These are phyloP conservation scores for Sitta europaea DNA, from an alignment of 2,113 vertebrate species.

Conservation along the genomic window DNA sequence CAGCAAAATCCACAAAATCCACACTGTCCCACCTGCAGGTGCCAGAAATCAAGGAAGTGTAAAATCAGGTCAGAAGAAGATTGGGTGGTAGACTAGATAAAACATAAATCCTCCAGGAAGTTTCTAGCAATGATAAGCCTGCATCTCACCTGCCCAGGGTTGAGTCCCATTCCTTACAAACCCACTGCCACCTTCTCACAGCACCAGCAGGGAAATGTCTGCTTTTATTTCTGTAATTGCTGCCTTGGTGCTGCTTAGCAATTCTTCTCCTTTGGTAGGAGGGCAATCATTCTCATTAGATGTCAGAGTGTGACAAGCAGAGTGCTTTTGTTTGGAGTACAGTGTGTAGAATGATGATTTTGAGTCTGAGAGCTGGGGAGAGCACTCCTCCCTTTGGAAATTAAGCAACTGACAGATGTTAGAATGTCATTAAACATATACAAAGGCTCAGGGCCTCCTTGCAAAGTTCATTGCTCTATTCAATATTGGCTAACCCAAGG, in stretches of 20 bases:
- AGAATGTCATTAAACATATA: background rate
- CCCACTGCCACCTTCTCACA: background rate
- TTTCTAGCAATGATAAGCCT: background rate
- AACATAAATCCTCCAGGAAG: background rate
- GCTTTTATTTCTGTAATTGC: background rate
- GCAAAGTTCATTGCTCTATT: background rate
- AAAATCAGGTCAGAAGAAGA: background rate
- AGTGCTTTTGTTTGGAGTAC: conserved; percentile 7
- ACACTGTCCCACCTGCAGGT: background rate
- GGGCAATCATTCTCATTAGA: conserved; percentile 19
- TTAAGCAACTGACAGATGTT: background rate
- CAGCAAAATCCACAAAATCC: background rate
- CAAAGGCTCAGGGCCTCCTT: background rate
- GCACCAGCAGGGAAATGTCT: background rate
- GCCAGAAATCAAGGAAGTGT: background rate
- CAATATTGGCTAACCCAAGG: background rate
- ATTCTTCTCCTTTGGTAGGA: background rate
- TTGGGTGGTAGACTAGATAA: background rate
- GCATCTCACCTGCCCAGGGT: background rate
- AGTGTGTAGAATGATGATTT: background rate
- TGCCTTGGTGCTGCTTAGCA: conserved; percentile 18
- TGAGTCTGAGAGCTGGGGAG: background rate
- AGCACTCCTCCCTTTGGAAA: background rate
- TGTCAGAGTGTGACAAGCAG: conserved; percentile 1
- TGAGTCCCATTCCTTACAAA: background rate